Evolutionary conservation across 2,888 invertebrate genomes (phyloP), one percentile per base, ranked within the genome.

Genomic region (Thereva nobilitata): DNA sequence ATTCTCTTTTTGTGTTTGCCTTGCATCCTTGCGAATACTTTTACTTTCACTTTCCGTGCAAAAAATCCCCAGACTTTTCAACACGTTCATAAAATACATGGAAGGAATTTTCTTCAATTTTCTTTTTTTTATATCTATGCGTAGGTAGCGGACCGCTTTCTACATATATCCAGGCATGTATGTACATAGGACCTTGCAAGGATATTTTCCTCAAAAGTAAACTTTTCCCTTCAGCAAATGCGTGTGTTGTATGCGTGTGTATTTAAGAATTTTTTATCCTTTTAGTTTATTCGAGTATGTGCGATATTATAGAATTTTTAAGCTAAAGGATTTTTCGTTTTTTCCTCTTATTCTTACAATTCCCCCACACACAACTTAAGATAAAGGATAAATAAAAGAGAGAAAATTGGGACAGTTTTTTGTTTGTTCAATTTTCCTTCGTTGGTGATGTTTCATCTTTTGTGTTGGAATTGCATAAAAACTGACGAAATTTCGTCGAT

Each of bases 1-100:
- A 68, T 68, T 61, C 63, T 56, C 50, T 56, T 56, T 66, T 64
- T 53, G 61, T 61, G 42, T 61, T 61, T 50, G 61, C 50, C 50
- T 23, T 61, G 61, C 61, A 61, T 61, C 61, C 61, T 50, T 61
- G 50, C 61, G 61, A 23, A 61, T 61, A 61, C 61, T 61, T 61
- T 61, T 50, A 61, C 61, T 61, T 61, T 61, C 61, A 50, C 61
- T 61, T 61, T 61, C 61, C 23, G 23, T 23, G 61, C 41, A 50
- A 50, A 50, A 61, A 61, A 23, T 23, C 23, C 61, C 50, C 61
- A 61, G 61, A 61, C 61, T 61, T 61, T 61, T 61, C 61, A 61
- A 61, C 61, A 61, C 61, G 61, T 61, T 50, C 61, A 61, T 61
- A 61, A 61, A 59, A 61, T 47, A 61, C 45, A 44, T 44, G 61